These are phyloP conservation scores for Aromia moschata DNA, from an alignment of 2,888 invertebrate genomes.

Conservation along the genomic window DNA sequence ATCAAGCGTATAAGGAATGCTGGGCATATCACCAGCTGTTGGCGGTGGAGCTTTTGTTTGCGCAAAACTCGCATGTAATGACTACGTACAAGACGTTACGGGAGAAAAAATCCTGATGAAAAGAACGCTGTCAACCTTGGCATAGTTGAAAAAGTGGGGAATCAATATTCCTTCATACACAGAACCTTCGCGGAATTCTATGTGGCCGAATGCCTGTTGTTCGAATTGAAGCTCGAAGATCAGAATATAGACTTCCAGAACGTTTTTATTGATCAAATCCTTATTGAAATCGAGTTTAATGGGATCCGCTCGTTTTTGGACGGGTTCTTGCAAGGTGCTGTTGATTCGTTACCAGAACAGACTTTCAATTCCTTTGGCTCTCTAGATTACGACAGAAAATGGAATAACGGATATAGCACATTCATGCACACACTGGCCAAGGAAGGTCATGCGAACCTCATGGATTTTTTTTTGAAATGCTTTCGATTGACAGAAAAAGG, in stretches of 20 bases:
- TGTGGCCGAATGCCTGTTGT: conserved; percentile 3
- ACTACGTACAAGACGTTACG: not conserved
- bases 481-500: not conserved
- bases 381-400: not conserved
- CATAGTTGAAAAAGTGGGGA: conserved; percentile 1
- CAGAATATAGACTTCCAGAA: not conserved
- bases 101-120: not conserved
- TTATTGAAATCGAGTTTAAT: not conserved
- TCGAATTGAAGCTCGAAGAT: conserved; percentile 3
- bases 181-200: conserved; percentile 18
- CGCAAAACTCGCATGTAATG: not conserved
- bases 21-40: not conserved
- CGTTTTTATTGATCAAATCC: conserved; percentile 12
- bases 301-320: conserved; percentile 7
- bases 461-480: not conserved
- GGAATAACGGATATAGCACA: not conserved
- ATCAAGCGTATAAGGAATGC: not conserved
- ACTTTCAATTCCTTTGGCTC: not conserved
- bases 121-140: not conserved
- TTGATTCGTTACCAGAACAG: not conserved
- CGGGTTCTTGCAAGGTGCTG: not conserved
- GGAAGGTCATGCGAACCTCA: not conserved
- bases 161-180: conserved; percentile 7
- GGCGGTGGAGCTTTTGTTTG: not conserved
- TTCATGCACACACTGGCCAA: not conserved